Conservation (phyloP, 1,140 invertebrate genomes). For the Musca domestica region DNA sequence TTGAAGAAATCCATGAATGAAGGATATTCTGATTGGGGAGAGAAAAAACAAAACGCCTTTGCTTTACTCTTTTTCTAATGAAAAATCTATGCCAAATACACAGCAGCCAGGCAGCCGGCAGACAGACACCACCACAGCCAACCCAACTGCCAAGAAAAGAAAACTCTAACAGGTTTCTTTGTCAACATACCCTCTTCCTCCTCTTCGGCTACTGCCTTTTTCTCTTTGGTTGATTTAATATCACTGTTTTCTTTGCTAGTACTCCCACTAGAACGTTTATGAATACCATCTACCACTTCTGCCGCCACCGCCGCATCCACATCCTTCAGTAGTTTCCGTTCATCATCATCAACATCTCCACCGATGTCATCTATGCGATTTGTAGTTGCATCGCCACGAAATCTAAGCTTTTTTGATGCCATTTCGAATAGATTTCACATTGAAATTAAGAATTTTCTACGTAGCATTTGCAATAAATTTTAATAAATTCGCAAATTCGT, state of each 20-base stretch:
- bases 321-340: slow-evolving; percentile 13
- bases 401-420: slow-evolving; percentile 50
- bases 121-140: too few species aligned
- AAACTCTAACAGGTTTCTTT: too few species aligned
- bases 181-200: slow-evolving; percentile 5
- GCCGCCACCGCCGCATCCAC: neutral
- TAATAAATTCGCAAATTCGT: too few species aligned
- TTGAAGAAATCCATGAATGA: slow-evolving; percentile 46
- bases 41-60: too few species aligned
- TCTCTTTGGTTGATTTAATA: slow-evolving; percentile 22
- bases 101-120: too few species aligned
- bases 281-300: neutral
- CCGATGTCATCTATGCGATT: slow-evolving; percentile 51
- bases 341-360: slow-evolving; percentile 33
- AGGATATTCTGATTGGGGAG: neutral
- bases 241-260: slow-evolving; percentile 33
- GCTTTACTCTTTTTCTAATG: too few species aligned
- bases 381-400: slow-evolving; percentile 47
- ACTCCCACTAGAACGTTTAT: slow-evolving; percentile 33
- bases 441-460: too few species aligned
- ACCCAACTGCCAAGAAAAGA: too few species aligned
- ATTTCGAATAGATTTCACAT: neutral
- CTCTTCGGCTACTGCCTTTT: slow-evolving; percentile 7
- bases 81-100: too few species aligned
- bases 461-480: too few species aligned